Percentiles rank a stretch among this genome's conserved stretches.
These are phyloP conservation scores for Phalacrocorax aristotelis DNA, from an alignment of 2,113 vertebrate genomes.

Conservation along the genomic window DNA sequence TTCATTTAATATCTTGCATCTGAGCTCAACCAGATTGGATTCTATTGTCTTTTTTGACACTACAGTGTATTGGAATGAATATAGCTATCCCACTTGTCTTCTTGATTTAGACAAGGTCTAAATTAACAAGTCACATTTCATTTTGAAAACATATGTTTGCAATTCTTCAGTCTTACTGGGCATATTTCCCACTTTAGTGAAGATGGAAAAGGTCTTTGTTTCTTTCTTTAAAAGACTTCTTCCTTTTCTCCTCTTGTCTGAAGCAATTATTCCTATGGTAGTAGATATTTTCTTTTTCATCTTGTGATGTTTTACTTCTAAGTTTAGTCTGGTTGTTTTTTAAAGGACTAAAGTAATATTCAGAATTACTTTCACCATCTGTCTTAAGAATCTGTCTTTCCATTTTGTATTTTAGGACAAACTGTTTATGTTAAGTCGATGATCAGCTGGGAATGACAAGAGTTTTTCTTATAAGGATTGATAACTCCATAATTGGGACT, in stretches of 20 bases:
- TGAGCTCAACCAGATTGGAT: constrained; percentile 32
- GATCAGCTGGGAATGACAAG: background rate
- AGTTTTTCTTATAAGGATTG: background rate
- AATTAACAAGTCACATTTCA: constrained; percentile 65
- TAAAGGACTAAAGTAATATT: constrained; percentile 11
- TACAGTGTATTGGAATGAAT: constrained; percentile 51
- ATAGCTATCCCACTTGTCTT: constrained; percentile 44
- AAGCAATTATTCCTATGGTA: constrained; percentile 30
- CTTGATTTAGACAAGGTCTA: constrained; percentile 63
- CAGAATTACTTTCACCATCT: constrained; percentile 44
- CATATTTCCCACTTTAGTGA: constrained; percentile 37
- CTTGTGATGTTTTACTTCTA: constrained; percentile 45
- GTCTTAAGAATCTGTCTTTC: constrained; percentile 41
- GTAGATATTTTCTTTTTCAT: constrained; percentile 30
- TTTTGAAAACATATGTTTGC: constrained; percentile 69
- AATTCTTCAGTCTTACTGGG: constrained; percentile 55
- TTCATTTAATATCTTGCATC: constrained; percentile 51
- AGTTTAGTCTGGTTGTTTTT: constrained; percentile 35
- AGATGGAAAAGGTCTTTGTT: constrained; percentile 43
- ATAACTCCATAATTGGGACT: background rate
- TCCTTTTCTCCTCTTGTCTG: constrained; percentile 41
- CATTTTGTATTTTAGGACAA: background rate
- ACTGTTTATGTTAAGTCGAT: background rate
- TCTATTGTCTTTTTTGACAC: constrained; percentile 52
- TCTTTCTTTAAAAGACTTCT: constrained; percentile 37